Base-by-base conservation (phyloP, 2,888 invertebrate species). In the Mylabris sibirica region DNA sequence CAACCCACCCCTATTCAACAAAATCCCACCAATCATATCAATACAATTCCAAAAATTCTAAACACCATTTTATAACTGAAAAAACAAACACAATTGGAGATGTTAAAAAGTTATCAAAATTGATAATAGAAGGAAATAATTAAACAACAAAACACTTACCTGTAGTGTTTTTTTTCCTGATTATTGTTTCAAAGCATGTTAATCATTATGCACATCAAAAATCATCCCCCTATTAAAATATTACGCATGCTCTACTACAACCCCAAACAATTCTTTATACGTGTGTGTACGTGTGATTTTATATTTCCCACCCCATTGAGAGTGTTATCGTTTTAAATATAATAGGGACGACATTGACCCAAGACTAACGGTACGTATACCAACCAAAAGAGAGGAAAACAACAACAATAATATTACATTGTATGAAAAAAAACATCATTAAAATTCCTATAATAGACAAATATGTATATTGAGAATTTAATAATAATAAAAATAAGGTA, bases 341-440 rank as follows among this genome's bases (percentile, higher is more conserved):
- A 38, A 44, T 44, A 44, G 41, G n/a, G 6, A 53, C 20, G 53
- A 53, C 53, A 53, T 53, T 53, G 53, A 53, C 53, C 53, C 53
- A 53, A 20, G 53, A 53, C 53, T 38, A 38, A 38, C 30, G 30
- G 30, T 30, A 30, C 30, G 30, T 30, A 8, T 30, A 30, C 30
- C 30, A 30, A 30, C 30, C 30, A 30, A 30, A 30, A 30, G 30
- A 30, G 8, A 8, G 5, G 8, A 35, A 9, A 35, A 35, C 35
- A 35, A 35, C 35, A 35, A 35, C 9, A 35, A 11, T 30, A 30
- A 2, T 30, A 30, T 30, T 6, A 3, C 8, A 30, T 6, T 30
- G 4, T 30, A 30, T 30, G 8, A 30, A 30, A 30, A 30, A 30
- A 30, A n/a, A n/a, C n/a, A n/a, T n/a, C n/a, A n/a, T n/a, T n/a